Evolutionary conservation across 1,140 invertebrate species (phyloP), one percentile per base, ranked within the genome.

Genomic region (Camponotus pennsylvanicus): DNA sequence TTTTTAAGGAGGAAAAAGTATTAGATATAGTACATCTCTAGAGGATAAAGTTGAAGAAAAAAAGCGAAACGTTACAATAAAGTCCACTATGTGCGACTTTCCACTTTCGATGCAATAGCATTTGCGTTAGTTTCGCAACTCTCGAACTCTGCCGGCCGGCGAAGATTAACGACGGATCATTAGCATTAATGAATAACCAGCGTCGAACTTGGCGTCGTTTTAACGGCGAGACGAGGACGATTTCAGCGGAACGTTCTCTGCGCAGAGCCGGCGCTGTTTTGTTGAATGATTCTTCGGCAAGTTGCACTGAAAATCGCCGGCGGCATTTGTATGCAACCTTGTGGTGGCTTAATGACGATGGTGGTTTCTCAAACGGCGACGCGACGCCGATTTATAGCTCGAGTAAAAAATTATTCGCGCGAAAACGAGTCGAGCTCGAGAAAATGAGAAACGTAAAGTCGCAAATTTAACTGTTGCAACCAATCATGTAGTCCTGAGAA

Each of bases 171-270:
- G 66, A 55, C 55, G 55, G n/a, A 83, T 75, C 69, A 61, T 83
- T 83, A 83, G 79, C 69, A 83, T 83, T 83, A 75, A 83, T 75
- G 73, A 73, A 75, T 67, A 57, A 40, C 40, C 69, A n/a, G 55
- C 67, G 40, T 82, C 37, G 27, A 73, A 83, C 45, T 80, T 57
- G 21, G 61, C 63, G 55, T 61, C 69, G 79, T 61, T 82, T 82
- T 73, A 82, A 71, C 42, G 61, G 42, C 61, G 32, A 49, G 45
- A 49, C 45, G 45, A 49, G 15, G 45, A 55, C 3, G 67, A 55
- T 59, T 73, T 82, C 73, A 82, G 37, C 49, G 64, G 57, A 40
- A 69, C 21, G 37, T 6, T 71, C 34, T 42, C 2, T 27, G 13
- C 37, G 49, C n/a, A 32, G 55, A 67, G 45, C 27, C 79, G 55